Evolutionary conservation across 2,113 vertebrate species (phyloP).

Genomic region (Nothoprocta pentlandii): DNA sequence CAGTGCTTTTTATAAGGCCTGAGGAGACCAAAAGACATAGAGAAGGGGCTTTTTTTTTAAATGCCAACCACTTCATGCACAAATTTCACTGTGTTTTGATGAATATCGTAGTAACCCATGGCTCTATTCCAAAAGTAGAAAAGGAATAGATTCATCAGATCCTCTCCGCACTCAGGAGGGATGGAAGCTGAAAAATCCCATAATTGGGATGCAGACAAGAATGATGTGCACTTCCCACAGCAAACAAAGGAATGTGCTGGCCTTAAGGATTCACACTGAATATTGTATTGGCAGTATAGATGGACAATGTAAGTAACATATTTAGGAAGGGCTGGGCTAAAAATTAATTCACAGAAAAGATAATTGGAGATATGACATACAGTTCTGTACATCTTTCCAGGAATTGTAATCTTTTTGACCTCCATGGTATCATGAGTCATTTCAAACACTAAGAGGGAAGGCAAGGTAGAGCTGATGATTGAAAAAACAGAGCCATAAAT

Average conservation of each 20-base stretch:
- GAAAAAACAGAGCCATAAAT: slow-evolving; percentile 9
- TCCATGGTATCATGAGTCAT: background rate
- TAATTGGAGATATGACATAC: background rate
- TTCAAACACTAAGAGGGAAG: background rate
- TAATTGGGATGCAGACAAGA: background rate
- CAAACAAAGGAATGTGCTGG: background rate
- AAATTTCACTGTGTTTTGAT: background rate
- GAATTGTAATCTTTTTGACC: background rate
- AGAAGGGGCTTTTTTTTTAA: background rate
- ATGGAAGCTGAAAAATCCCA: background rate
- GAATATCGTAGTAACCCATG: background rate
- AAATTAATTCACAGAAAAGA: background rate
- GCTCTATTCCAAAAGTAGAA: background rate
- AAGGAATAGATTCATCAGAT: background rate
- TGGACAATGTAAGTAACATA: background rate
- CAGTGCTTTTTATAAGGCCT: background rate
- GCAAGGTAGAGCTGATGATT: background rate
- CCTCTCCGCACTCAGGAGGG: background rate
- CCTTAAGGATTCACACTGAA: background rate
- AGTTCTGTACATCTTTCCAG: background rate
- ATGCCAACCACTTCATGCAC: background rate
- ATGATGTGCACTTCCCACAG: background rate
- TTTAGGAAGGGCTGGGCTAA: background rate
- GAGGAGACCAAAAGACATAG: background rate
- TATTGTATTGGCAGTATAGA: background rate